Evolutionary conservation across 2,797 vertebrate species (phyloP), one percentile per base, ranked within the genome.

Genomic region (Sebastes taczanowskii): DNA sequence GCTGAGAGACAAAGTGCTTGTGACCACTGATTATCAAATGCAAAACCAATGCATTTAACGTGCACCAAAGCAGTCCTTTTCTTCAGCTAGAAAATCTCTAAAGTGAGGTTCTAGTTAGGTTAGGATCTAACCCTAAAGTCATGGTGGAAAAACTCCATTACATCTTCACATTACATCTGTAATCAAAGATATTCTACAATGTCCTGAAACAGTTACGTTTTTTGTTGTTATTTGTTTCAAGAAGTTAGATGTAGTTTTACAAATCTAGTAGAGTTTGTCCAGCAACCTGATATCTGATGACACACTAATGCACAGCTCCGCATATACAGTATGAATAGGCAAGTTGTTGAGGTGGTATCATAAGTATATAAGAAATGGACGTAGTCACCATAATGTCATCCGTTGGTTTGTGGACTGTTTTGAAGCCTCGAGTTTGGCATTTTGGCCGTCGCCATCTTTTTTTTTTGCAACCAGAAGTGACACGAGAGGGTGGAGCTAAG

Each of bases 401-500:
- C 0, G 13, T 38, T 38, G 13, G 35, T 38, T 38, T 38, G 35
- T 38, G 35, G 35, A 38, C 35, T 38, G 13, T 38, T 38, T 38
- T 38, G 35, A 38, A 38, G 35, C 35, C 35, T 38, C 35, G 0
- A 38, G 35, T 38, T 38, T 2, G 35, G 35, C 35, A 38, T 38
- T 38, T 38, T 38, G 35, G 1, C 35, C 5, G 5, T 38, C 5
- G 0, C 5, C 13, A 38, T 38, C 13, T 42, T 42, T 1, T 0
- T 38, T 42, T 42, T 42, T 42, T 42, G 35, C 35, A 38, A 38
- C 11, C 35, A 38, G 4, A 38, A 38, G 11, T 38, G 11, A 38
- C 35, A 38, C 11, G 11, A 38, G 35, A 38, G 35, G 35, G 35
- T 38, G 35, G 35, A 38, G 35, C 11, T 13, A 38, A 38, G 35